Evolutionary conservation across 2,797 vertebrate species (phyloP).

Genomic region (Thripadectes ignobilis): DNA sequence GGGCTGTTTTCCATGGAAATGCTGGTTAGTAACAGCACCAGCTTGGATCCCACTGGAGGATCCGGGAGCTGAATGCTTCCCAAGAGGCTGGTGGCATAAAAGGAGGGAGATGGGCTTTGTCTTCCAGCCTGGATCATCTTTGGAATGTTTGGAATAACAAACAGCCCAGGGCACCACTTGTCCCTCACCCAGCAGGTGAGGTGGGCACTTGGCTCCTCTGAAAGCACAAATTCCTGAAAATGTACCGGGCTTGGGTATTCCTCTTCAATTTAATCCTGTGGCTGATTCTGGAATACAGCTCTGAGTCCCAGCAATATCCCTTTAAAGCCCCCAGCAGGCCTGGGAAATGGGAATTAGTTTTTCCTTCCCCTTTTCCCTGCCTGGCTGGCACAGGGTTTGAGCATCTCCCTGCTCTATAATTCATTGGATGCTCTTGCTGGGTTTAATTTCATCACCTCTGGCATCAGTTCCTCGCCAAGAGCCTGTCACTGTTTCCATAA

Average conservation of each 20-base stretch:
- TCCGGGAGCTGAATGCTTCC: background rate
- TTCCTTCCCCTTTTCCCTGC: background rate
- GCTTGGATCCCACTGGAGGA: background rate
- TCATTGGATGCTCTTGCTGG: background rate
- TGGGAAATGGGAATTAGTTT: background rate
- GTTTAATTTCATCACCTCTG: background rate
- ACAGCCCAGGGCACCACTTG: background rate
- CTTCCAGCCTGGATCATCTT: background rate
- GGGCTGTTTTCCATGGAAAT: background rate
- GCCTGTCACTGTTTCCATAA: background rate
- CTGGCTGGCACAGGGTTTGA: background rate
- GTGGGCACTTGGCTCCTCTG: background rate
- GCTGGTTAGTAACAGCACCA: background rate
- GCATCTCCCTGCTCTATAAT: background rate
- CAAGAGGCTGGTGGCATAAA: background rate
- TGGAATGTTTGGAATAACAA: background rate
- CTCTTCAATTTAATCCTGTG: background rate
- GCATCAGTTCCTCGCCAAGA: background rate
- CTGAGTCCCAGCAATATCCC: background rate
- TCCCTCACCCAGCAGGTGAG: accelerated
- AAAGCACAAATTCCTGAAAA: background rate
- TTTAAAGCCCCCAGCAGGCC: background rate
- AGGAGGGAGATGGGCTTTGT: background rate
- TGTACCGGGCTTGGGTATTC: background rate
- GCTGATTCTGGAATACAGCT: background rate